A percentile compares a stretch with the other conserved stretches of the same genome.
These are phyloP conservation scores for Orthosia gothica DNA, from an alignment of 2,888 invertebrate species.

Conservation along the genomic window DNA sequence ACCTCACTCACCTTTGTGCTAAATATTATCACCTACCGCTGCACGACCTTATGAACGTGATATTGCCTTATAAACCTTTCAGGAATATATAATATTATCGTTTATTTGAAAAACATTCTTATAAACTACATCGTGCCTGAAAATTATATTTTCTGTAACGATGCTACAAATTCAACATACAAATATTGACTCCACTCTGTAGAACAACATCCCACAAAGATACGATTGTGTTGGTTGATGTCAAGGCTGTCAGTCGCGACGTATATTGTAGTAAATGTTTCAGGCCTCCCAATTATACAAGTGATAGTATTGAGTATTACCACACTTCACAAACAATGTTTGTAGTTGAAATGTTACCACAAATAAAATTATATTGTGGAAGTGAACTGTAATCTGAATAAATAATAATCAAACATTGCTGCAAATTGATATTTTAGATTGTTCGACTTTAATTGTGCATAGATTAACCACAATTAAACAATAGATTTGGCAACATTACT, in stretches of 20 bases:
- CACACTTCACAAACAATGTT: background rate
- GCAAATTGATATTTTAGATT: background rate
- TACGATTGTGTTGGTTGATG: background rate
- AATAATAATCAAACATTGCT: background rate
- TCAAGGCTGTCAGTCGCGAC: background rate
- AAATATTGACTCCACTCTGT: background rate
- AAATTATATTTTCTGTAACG: background rate
- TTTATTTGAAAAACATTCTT: background rate
- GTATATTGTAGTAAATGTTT: constrained; percentile 3
- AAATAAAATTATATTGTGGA: background rate
- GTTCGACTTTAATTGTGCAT: background rate
- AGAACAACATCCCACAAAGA: background rate
- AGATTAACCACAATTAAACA: background rate
- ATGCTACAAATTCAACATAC: background rate
- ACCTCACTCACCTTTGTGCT: background rate
- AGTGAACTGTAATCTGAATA: background rate
- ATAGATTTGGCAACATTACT: background rate
- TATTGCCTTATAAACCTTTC: background rate
- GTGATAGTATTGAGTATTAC: background rate
- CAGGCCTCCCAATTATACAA: background rate
- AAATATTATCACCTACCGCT: background rate
- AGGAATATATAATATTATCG: background rate
- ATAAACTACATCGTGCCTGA: no score
- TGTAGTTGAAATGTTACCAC: background rate
- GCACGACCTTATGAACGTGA: background rate